Base-by-base conservation (phyloP, 2,113 vertebrate genomes). In the Globicephala melas region DNA sequence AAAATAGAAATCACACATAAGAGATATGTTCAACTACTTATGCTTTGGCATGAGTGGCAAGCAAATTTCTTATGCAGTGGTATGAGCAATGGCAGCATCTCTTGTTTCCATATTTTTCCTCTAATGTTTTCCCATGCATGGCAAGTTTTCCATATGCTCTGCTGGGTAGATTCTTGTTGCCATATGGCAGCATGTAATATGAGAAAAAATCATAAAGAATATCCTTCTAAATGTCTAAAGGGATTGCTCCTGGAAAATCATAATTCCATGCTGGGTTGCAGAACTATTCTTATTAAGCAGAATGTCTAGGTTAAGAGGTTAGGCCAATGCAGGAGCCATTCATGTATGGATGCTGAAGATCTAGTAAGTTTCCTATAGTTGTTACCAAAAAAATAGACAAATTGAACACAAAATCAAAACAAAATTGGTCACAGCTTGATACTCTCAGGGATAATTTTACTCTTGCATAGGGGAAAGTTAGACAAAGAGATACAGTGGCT, bases 91-190 rank as follows among this genome's bases (percentile, higher is more conserved):
- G 86, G 76, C 63, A 97, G 77, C 10, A 15, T 84, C 55, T 83
- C 91, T 53, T 97, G 96, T 97, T 98, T 97, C 97, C 97, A 31
- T 97, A 85, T 87, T 97, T 86, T 67, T 96, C 95, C 95, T 96
- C 96, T 96, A 97, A 67, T 73, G 86, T 95, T 98, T 98, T 81
- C 94, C 88, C 93, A 97, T 95, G 95, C 97, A 92, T 98, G 97
- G 96, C 96, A 97, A 95, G 80, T 80, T 98, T 98, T 98, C 97
- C 97, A 31, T 97, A 97, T 98, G 97, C 68, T 97, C 89, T 84
- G 73, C 82, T 95, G 79, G 90, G 70, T 95, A 95, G 94, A 65
- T 31, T 95, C 81, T 95, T 97, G 63, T 96, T 98, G 91, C 92
- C 98, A 98, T 96, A 97, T 97, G 97, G 97, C 95, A 95, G 88